Evolutionary conservation across 2,113 vertebrate species (phyloP), one percentile per base, ranked within the genome.

Genomic region (Osmerus eperlanus): DNA sequence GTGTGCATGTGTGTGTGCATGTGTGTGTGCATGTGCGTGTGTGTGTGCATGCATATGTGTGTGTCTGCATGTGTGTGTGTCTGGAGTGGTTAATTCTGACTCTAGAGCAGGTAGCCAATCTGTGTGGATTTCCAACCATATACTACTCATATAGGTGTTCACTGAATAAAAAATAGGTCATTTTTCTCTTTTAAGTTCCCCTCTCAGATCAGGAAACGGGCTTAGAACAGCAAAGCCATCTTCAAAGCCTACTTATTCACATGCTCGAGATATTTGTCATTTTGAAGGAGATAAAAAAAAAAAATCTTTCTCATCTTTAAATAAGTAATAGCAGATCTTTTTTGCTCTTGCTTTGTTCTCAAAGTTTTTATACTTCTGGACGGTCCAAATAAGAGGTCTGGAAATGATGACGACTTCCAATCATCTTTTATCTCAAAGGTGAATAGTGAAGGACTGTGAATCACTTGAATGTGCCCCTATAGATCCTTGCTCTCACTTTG

Each of bases 191-290:
- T 23, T 23, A 60, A 60, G 15, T 56, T 56, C 60, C 19, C 28
- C 62, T 36, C 29, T 16, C 62, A 32, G n/a, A 64, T 64, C 29
- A 64, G 62, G 62, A 64, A 36, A 18, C 32, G 16, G 32, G 62
- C 62, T 41, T 9, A 64, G 29, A 64, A 64, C 62, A 62, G 60
- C 60, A 64, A 64, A 64, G 29, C 16, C 62, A 32, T 9, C 16
- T 64, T 64, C 62, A 64, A 64, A 36, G 62, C 25, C 8, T 64
- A 36, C 32, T 29, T 28, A 36, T 28, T 25, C 28, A 32, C 6
- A 28, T 36, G 62, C 29, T n/a, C 16, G 2, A 41, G 16, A 19
- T 64, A n/a, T 64, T 64, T 64, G 28, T 64, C 16, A 64, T 29
- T 36, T 32, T 64, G 29, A 64, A 32, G 62, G 62, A 32, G 62